phyloP scores from a whole-genome alignment of 2,888 invertebrate genomes.

The Thymelicus acteon region DNA sequence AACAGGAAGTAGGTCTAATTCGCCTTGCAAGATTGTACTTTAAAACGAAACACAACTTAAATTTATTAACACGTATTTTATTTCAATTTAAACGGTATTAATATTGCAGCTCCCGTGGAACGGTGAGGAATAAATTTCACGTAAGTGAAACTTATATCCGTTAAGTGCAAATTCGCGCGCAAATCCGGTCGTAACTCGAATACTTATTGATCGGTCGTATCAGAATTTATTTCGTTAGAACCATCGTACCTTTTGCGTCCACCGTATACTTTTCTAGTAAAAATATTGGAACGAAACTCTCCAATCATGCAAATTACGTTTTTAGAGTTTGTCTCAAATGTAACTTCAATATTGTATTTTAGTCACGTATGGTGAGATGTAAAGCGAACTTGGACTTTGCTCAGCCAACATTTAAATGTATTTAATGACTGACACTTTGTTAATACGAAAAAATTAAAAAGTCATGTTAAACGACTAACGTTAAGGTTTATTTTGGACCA shows the following conservation, averaged over 20 bases:
- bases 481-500: no score
- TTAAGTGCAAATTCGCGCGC: constrained; percentile 46
- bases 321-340: neutral
- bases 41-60: neutral
- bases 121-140: constrained; percentile 45
- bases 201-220: constrained; percentile 36
- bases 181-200: constrained; percentile 46
- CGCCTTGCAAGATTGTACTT: no score
- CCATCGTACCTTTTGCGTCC: constrained; percentile 10
- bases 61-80: constrained; percentile 1
- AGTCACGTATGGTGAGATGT: no score
- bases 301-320: neutral
- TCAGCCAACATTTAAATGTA: no score
- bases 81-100: constrained; percentile 35
- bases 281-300: neutral
- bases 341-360: no score
- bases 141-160: constrained; percentile 48
- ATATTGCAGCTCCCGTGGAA: constrained; percentile 36
- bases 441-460: no score
- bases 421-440: no score
- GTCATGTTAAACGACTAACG: no score
- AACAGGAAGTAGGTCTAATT: no score
- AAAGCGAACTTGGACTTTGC: no score
- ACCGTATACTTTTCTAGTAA: constrained; percentile 1
- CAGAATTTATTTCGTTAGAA: constrained; percentile 35